Percentiles rank a stretch among this genome's conserved stretches.
These are phyloP conservation scores for Oedothorax gibbosus DNA, from an alignment of 1,140 invertebrate species.

Conservation along the genomic window DNA sequence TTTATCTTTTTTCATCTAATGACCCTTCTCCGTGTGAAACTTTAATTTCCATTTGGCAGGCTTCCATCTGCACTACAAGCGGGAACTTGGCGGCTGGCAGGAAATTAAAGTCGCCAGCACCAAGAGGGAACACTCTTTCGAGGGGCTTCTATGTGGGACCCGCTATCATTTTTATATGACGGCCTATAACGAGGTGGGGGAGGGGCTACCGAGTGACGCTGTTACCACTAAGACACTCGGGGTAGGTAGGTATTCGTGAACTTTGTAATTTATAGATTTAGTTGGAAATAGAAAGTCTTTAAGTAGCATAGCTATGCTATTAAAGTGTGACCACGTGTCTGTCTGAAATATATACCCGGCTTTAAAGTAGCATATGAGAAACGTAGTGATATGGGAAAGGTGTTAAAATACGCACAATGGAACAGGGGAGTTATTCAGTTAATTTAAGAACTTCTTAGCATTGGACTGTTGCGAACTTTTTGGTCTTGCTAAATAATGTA, in stretches of 20 bases:
- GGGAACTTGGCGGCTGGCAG: constrained; percentile 75
- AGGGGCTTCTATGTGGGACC: constrained; percentile 86
- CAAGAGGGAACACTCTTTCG: constrained; percentile 33
- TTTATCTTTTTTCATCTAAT: neutral
- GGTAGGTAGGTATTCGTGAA: constrained; percentile 67
- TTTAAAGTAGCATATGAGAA: too few species aligned
- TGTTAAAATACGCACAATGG: too few species aligned
- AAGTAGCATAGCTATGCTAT: too few species aligned
- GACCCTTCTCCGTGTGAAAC: neutral
- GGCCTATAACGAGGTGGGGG: constrained; percentile 88
- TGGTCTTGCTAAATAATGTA: too few species aligned
- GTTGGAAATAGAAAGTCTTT: neutral
- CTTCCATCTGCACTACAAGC: constrained; percentile 70
- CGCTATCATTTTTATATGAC: constrained; percentile 88
- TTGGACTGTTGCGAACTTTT: too few species aligned
- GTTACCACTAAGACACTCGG: constrained; percentile 74
- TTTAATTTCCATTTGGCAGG: constrained; percentile 64
- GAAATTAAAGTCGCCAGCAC: constrained; percentile 64
- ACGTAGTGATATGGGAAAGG: too few species aligned
- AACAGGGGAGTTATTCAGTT: too few species aligned
- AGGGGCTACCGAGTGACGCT: constrained; percentile 80
- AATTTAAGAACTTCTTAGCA: too few species aligned
- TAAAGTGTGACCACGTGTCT: too few species aligned
- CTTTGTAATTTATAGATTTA: neutral
- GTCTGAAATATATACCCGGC: too few species aligned